Evolutionary conservation across 2,113 vertebrate genomes (phyloP).

Genomic region (Syngnathus scovelli): DNA sequence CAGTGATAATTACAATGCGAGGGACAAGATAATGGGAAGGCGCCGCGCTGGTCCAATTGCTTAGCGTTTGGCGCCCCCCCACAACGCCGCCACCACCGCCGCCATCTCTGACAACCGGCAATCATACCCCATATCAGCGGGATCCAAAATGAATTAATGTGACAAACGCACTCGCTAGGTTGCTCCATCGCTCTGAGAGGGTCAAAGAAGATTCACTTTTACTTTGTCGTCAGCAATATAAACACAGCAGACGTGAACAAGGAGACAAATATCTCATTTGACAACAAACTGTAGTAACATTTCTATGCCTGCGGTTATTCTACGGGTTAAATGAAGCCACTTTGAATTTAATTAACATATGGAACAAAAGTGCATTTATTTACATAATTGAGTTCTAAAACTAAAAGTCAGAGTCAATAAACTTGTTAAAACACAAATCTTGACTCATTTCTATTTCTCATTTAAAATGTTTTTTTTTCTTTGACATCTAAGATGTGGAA

Average conservation of each 20-base stretch:
- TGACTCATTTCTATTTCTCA: no score
- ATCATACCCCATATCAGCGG: conserved; percentile 74
- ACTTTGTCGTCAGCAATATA: conserved; percentile 23
- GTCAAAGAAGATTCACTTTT: conserved; percentile 56
- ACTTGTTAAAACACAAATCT: no score
- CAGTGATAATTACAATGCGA: conserved; percentile 78
- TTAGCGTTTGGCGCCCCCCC: conserved; percentile 73
- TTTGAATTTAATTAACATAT: no score
- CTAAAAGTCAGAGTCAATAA: no score
- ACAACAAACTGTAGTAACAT: not conserved
- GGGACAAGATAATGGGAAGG: conserved; percentile 86
- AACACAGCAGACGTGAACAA: conserved; percentile 16
- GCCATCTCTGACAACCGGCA: conserved; percentile 63
- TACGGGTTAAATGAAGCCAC: no score
- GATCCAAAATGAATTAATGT: conserved; percentile 70
- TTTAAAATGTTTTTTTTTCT: no score
- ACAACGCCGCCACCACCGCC: conserved; percentile 1
- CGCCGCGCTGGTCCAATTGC: conserved; percentile 75
- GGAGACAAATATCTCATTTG: not conserved
- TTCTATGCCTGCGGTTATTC: no score
- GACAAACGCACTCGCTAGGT: conserved; percentile 28
- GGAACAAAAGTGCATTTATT: no score
- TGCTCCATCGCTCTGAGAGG: conserved; percentile 30
- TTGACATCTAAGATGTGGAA: no score
- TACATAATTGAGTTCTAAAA: no score